Evolutionary conservation across 2,113 vertebrate genomes (phyloP).

Genomic region (Gambusia affinis): DNA sequence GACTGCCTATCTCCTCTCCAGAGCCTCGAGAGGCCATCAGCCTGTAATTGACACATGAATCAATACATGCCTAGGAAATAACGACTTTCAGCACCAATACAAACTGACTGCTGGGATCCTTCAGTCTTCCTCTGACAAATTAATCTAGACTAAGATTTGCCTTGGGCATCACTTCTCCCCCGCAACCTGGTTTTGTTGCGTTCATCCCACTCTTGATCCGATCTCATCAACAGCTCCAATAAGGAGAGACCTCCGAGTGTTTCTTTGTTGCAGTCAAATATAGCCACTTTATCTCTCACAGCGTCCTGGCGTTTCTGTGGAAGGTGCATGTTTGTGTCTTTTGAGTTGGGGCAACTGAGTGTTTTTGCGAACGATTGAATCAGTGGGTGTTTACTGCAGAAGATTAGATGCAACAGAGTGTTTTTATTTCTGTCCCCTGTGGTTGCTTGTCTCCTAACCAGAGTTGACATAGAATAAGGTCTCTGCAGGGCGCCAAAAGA

Average conservation of each 20-base stretch:
- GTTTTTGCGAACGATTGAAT: slow-evolving; percentile 23
- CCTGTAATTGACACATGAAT: slow-evolving; percentile 47
- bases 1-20: neutral
- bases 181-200: slow-evolving; percentile 2
- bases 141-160: slow-evolving; percentile 21
- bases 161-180: slow-evolving; percentile 34
- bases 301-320: neutral
- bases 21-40: slow-evolving; percentile 2
- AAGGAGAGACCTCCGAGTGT: slow-evolving; percentile 2
- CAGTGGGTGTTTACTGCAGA: slow-evolving; percentile 44
- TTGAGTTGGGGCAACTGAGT: slow-evolving; percentile 2
- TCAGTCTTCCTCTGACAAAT: slow-evolving; percentile 32
- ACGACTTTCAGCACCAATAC: slow-evolving; percentile 12
- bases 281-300: neutral
- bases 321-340: slow-evolving; percentile 11
- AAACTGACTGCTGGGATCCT: slow-evolving; percentile 19
- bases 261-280: neutral
- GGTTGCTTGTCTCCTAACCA: slow-evolving; percentile 43
- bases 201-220: slow-evolving; percentile 18
- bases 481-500: slow-evolving; percentile 48
- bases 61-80: slow-evolving; percentile 30
- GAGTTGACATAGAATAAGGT: slow-evolving; percentile 41
- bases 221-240: slow-evolving; percentile 14
- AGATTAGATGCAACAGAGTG: slow-evolving; percentile 36
- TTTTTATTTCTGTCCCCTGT: slow-evolving; percentile 53